Evolutionary conservation across 2,797 vertebrate genomes (phyloP), one percentile per base, ranked within the genome.

Genomic region (Gymnothorax reevesii): DNA sequence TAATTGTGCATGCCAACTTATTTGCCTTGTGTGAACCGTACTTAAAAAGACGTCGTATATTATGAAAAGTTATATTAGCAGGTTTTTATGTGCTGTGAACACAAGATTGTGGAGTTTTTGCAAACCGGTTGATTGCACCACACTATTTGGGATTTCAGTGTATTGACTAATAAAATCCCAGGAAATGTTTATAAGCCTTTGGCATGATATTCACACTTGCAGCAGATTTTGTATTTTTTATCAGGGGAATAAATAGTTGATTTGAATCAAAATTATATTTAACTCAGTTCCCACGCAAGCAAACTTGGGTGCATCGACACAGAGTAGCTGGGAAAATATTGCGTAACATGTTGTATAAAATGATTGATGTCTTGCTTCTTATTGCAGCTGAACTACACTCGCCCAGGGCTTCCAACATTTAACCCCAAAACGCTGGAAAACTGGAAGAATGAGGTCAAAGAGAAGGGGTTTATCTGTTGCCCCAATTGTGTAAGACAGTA

Each of bases 391-490:
- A 99, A 99, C 92, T 99, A 99, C 92, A 98, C 98, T 4, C 97
- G 98, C 0, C 98, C 98, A 0, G 98, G 98, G 54, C 97, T 99
- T 85, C 98, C 98, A 52, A 97, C 96, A 84, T 97, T 99, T 92
- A 98, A 95, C 90, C 96, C 97, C 0, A 96, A 96, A 91, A 95
- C 98, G 62, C 91, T 99, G 89, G 98, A 99, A 89, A 93, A 92
- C 2, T 99, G 98, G 98, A 99, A 99, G 95, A 98, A 94, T 0
- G 97, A 98, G 91, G 98, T 99, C 89, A 99, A 99, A 91, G 98
- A 99, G 91, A 98, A 98, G 86, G 98, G 98, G 86, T 98, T 98
- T 86, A 97, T 99, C 93, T 98, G 97, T 95, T 99, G 98, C 92
- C 97, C 95, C 85, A 99, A 99, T 84, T 94, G 96, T 0, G 98